phyloP scores from a whole-genome alignment of 2,797 vertebrate genomes.

The Myotis vivesi region DNA sequence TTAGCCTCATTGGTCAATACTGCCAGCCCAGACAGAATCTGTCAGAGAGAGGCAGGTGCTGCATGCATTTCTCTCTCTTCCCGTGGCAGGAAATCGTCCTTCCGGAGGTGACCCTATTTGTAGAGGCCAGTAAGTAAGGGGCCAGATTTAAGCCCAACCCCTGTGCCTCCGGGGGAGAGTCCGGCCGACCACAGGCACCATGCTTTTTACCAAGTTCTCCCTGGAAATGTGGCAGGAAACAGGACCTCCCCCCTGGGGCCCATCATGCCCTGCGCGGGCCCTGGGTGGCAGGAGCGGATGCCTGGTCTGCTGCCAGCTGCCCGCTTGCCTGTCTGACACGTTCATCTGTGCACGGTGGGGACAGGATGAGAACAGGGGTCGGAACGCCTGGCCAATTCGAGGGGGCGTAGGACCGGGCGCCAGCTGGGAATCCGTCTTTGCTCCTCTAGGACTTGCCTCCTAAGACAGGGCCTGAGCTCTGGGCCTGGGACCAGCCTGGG shows the following conservation, averaged over 20 bases:
- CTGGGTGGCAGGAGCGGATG: too few relatives aligned
- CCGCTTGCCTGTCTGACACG: not conserved
- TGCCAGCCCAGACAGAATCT: not conserved
- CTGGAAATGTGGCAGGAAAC: too few relatives aligned
- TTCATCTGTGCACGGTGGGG: too few relatives aligned
- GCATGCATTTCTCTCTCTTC: not conserved
- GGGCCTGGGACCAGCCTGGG: not conserved
- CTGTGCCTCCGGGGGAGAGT: too few relatives aligned
- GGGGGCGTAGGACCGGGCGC: rapidly evolving
- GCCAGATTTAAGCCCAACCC: too few relatives aligned
- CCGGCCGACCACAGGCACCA: too few relatives aligned
- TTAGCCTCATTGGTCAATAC: not conserved
- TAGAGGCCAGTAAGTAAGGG: too few relatives aligned
- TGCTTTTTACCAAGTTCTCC: too few relatives aligned
- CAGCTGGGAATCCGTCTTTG: not conserved
- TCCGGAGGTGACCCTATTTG: too few relatives aligned
- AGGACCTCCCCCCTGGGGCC: too few relatives aligned
- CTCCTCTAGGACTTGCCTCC: not conserved
- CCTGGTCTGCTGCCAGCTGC: not conserved
- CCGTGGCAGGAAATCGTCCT: not conserved
- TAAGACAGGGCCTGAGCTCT: not conserved
- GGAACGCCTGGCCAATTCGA: rapidly evolving
- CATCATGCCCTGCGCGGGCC: too few relatives aligned
- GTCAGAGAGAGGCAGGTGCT: not conserved
- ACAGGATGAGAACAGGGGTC: too few relatives aligned